Conservation (phyloP, 1,140 invertebrate genomes). For the Apolygus lucorum region DNA sequence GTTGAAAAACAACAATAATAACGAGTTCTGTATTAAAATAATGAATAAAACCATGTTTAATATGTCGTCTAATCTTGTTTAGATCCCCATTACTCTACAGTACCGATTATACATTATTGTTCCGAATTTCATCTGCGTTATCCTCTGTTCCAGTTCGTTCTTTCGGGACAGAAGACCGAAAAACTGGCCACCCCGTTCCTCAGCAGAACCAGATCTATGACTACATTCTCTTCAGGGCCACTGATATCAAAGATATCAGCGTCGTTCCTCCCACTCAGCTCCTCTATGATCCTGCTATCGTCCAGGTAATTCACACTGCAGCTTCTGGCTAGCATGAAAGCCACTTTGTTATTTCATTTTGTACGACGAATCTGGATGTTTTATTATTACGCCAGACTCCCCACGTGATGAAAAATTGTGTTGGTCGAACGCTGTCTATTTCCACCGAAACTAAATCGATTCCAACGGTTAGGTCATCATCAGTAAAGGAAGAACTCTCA, state of each 20-base stretch:
- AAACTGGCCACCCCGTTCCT: conserved; percentile 84
- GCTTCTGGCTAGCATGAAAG: no score
- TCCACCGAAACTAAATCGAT: no score
- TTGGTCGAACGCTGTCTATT: no score
- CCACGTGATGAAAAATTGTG: no score
- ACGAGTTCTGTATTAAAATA: no score
- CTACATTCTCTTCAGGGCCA: conserved; percentile 94
- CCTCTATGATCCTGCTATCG: conserved; percentile 89
- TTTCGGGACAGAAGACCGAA: conserved; percentile 96
- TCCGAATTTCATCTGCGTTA: conserved; percentile 26
- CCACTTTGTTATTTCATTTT: not conserved
- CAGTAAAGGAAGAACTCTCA: no score
- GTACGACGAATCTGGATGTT: not conserved
- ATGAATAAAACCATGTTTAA: not conserved
- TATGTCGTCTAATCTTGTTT: not conserved
- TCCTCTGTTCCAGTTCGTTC: conserved; percentile 75
- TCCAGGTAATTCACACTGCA: conserved; percentile 41
- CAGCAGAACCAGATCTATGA: conserved; percentile 97
- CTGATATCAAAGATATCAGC: conserved; percentile 97
- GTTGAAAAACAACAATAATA: no score
- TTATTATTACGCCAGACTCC: no score
- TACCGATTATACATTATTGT: not conserved
- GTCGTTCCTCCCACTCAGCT: conserved; percentile 59
- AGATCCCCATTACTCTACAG: not conserved
- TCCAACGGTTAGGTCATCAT: no score